Conservation (phyloP, 2,113 vertebrate genomes). For the Zapornia atra region DNA sequence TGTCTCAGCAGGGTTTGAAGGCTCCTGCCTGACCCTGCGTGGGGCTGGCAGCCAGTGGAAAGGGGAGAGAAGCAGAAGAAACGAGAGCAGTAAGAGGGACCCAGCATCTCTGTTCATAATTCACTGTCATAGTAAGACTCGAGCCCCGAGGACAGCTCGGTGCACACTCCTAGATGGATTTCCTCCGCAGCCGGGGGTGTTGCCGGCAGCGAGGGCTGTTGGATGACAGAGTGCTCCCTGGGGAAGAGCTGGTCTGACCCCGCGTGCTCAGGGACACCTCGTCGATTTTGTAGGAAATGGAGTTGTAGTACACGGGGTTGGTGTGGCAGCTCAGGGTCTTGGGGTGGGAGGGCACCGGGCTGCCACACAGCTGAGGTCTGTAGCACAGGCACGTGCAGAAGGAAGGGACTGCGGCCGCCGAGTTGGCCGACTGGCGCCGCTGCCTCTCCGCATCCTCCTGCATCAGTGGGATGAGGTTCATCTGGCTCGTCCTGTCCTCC, state of each 20-base stretch:
- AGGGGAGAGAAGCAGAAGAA: neutral
- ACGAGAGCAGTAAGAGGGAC: neutral
- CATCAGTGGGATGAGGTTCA: constrained; percentile 86
- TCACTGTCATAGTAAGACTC: neutral
- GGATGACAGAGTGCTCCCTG: constrained; percentile 81
- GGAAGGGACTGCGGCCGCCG: constrained; percentile 73
- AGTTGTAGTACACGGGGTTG: constrained; percentile 86
- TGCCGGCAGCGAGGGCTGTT: constrained; percentile 69
- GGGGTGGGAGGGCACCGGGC: constrained; percentile 72
- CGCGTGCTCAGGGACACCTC: constrained; percentile 79
- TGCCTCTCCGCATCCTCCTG: constrained; percentile 70
- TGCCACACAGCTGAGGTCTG: constrained; percentile 77
- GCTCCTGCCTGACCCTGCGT: neutral
- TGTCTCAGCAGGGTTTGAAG: neutral
- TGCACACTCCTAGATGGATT: constrained; percentile 79
- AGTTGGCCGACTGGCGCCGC: constrained; percentile 43
- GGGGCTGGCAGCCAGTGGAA: neutral
- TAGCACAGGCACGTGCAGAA: constrained; percentile 87
- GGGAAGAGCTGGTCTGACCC: constrained; percentile 86
- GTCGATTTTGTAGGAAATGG: constrained; percentile 83
- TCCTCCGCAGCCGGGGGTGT: constrained; percentile 78
- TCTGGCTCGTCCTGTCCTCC: constrained; percentile 87
- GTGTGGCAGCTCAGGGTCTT: constrained; percentile 77
- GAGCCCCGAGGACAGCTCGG: neutral
- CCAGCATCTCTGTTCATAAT: constrained; percentile 2